Evolutionary conservation across 2,797 vertebrate species (phyloP), one percentile per base, ranked within the genome.

Genomic region (Carcharodon carcharias): DNA sequence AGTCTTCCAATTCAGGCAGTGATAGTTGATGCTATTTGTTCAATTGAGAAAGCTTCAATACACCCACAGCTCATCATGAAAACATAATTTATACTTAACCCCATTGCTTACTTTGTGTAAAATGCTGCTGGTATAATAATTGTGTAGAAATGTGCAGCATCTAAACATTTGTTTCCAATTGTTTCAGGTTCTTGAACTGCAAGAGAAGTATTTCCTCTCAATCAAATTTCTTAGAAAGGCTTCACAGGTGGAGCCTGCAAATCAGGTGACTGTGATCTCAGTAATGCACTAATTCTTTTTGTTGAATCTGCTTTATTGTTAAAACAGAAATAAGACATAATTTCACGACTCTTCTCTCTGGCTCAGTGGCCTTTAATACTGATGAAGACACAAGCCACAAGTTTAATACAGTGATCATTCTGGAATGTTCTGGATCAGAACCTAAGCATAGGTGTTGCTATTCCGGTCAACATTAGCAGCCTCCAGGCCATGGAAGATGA

Each of bases 221-320:
- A 95, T 95, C 67, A 95, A 95, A 95, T 95, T 95, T 95, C 65
- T 95, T 14, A 71, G 94, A 95, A 95, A 95, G 54, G 67, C 94
- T 95, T 69, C 65, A 54, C 94, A 95, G 28, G 94, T 95, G 67
- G 94, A 95, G 28, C 94, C 94, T 73, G 50, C 67, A 95, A 95
- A 95, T 69, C 94, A 73, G 65, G 94, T 95, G 65, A 73, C 23
- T 71, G 18, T 11, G 9, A 50, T 50, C 67, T 71, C 94, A 71
- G 61, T 45, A 35, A 21, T 67, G 61, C 21, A 63, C 26, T 45
- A 69, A 50, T 50, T 50, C 45, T 50, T 50, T 50, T 50, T 50
- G 45, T 50, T 50, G 45, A 50, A 50, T 50, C 45, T 50, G 45
- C 45, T 50, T 50, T 50, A 50, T 50, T 50, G 45, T 50, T 50